Evolutionary conservation across 2,888 invertebrate genomes (phyloP).

Genomic region (Dorcus hopei): DNA sequence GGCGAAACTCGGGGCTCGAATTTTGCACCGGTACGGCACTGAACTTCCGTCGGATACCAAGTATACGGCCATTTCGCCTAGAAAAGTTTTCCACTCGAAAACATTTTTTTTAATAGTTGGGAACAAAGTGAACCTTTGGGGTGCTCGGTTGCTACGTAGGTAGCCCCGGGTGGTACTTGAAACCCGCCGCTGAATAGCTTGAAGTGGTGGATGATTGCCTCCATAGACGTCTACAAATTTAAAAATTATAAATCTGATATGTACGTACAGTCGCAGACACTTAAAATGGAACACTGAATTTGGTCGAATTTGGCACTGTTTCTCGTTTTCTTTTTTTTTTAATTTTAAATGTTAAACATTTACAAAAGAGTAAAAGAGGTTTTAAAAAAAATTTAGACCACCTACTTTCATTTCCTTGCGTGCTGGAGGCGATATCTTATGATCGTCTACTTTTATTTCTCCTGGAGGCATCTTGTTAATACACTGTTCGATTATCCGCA

Average conservation of each 20-base stretch:
- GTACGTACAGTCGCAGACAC: not conserved
- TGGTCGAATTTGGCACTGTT: not conserved
- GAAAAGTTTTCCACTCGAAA: constrained; percentile 4
- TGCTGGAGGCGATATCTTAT: constrained; percentile 71
- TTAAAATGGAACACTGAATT: no score
- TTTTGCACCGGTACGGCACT: constrained; percentile 58
- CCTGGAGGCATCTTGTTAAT: constrained; percentile 80
- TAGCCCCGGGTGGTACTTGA: constrained; percentile 78
- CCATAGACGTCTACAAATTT: constrained; percentile 64
- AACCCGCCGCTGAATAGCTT: constrained; percentile 82
- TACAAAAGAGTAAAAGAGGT: no score
- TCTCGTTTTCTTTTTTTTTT: no score
- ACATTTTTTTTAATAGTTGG: no score
- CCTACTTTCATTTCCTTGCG: constrained; percentile 73
- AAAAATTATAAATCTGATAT: constrained; percentile 1
- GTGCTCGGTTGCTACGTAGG: constrained; percentile 76
- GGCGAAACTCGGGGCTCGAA: constrained; percentile 54
- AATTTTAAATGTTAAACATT: no score
- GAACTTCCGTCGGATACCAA: constrained; percentile 81
- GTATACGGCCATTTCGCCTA: constrained; percentile 78
- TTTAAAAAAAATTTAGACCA: no score
- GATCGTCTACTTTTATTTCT: constrained; percentile 75
- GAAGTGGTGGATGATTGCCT: constrained; percentile 86
- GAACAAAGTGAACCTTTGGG: constrained; percentile 62
- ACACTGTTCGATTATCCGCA: constrained; percentile 76